phyloP scores from a whole-genome alignment of 2,113 vertebrate species.

The Eurystomus gularis region DNA sequence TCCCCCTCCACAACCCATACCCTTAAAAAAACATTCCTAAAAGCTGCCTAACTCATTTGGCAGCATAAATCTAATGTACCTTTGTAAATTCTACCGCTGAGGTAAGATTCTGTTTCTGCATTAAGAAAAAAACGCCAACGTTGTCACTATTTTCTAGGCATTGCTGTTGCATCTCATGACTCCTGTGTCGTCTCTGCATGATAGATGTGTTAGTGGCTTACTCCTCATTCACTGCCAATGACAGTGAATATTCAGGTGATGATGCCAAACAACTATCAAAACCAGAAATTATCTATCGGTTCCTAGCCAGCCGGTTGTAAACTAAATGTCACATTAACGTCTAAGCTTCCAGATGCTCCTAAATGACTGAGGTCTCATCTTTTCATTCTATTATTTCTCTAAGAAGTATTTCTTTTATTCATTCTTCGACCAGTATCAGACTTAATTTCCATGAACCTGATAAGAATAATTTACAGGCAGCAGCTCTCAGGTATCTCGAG shows the following conservation, averaged over 20 bases:
- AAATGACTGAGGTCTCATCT: not conserved
- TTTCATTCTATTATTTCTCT: not conserved
- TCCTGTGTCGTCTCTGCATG: slow-evolving; percentile 14
- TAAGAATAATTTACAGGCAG: not conserved
- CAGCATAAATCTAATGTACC: fast-evolving
- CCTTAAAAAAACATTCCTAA: not conserved
- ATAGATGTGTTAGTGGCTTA: slow-evolving; percentile 30
- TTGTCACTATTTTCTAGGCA: slow-evolving; percentile 1
- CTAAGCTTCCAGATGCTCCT: slow-evolving; percentile 36
- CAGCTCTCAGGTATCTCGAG: not conserved
- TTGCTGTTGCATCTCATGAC: not conserved
- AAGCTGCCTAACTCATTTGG: not conserved
- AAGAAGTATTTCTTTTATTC: not conserved
- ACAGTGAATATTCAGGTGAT: slow-evolving; percentile 35
- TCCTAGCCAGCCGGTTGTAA: slow-evolving; percentile 39
- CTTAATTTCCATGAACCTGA: not conserved
- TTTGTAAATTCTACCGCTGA: not conserved
- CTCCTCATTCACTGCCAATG: slow-evolving; percentile 53
- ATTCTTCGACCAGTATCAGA: not conserved
- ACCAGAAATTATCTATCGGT: slow-evolving; percentile 57
- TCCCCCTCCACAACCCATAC: not conserved
- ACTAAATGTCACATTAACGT: slow-evolving; percentile 24
- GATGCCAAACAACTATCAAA: slow-evolving; percentile 66
- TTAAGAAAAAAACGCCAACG: not conserved
- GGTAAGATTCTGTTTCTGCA: not conserved